Evolutionary conservation across 2,113 vertebrate genomes (phyloP), one percentile per base, ranked within the genome.

Genomic region (Hepsetus odoe): DNA sequence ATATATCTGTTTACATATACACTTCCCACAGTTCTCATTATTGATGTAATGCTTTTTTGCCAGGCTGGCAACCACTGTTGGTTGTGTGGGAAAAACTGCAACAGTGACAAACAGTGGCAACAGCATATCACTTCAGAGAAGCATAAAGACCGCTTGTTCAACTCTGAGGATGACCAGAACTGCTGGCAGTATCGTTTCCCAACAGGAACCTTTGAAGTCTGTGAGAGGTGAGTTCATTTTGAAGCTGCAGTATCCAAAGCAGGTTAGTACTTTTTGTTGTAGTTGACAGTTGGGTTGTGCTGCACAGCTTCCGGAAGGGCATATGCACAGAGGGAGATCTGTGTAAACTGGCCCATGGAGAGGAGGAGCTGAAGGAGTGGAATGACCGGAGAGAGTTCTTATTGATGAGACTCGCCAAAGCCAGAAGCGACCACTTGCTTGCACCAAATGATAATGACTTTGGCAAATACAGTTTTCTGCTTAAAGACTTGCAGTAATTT

Each of bases 381-480:
- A 93, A 90, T 87, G 98, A 98, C 74, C 91, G 97, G 83, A 91
- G 94, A 89, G 94, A 96, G 68, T 96, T 96, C 88, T 95, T 99
- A 91, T 93, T 95, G 91, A 95, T 95, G 95, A 99, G 98, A 90
- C 94, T 99, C 84, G 94, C 89, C 93, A 99, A 98, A 96, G 98
- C 97, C 46, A 91, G 90, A 87, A 98, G 97, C 91, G 97, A 99
- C 85, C 96, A 97, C 90, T 93, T 99, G 93, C 97, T 99, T 94
- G 95, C 95, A 86, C 96, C 96, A 74, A 96, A 96, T 84, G 98
- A 99, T 95, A 97, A 98, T 94, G 97, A 99, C 91, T 99, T 99
- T 96, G 97, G 97, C 93, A 99, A 99, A 99, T 99, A 98, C 96
- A 98, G 96, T 98, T 99, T 99, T 99, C 95, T 99, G 92, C 97